These are phyloP conservation scores for Synodontis membranacea DNA, from an alignment of 2,113 vertebrate species.

Conservation along the genomic window DNA sequence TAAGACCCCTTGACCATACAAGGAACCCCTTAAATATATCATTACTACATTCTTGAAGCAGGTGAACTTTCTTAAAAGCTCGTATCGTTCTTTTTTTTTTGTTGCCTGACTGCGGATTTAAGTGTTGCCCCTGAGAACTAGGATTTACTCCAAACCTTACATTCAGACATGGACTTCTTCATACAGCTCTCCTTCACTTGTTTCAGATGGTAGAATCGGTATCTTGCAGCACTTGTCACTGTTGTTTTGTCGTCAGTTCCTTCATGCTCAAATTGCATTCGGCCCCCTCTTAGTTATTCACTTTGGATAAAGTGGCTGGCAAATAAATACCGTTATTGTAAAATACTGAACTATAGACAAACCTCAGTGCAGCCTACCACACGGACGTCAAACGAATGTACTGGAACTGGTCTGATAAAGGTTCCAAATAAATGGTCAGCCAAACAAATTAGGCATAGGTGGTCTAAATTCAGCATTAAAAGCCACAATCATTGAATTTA, in stretches of 20 bases:
- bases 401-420: background rate
- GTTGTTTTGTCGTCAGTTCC: background rate
- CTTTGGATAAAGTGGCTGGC: background rate
- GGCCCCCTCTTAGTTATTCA: background rate
- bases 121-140: background rate
- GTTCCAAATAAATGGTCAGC: background rate
- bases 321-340: background rate
- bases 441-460: background rate
- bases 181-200: background rate
- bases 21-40: background rate
- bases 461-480: background rate
- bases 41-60: background rate
- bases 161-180: background rate
- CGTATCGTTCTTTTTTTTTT: background rate
- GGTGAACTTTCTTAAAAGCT: background rate
- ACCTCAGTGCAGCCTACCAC: background rate
- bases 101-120: background rate
- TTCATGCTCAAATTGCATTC: background rate
- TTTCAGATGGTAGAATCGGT: slow-evolving; percentile 4
- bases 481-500: background rate
- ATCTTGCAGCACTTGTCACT: background rate
- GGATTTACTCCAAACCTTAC: background rate
- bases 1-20: background rate
- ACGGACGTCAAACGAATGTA: background rate
- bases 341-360: background rate